Conservation (phyloP, 1,140 invertebrate genomes). For the Helicorthomorpha holstii region DNA sequence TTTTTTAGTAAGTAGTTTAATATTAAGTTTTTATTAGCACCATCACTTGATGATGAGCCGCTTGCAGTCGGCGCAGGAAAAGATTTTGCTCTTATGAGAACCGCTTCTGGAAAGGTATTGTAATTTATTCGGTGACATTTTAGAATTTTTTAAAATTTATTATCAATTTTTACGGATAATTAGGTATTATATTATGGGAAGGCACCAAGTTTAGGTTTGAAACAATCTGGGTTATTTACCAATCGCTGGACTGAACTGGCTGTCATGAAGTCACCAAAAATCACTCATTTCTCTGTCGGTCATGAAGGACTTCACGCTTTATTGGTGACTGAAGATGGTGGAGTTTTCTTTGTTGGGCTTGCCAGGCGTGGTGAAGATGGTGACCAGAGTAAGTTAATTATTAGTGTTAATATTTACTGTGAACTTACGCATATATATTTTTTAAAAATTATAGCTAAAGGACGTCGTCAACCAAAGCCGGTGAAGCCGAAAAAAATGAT, state of each 20-base stretch:
- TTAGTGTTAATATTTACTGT: neutral
- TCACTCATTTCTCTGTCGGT: slow-evolving; percentile 64
- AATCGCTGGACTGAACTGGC: slow-evolving; percentile 57
- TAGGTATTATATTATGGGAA: slow-evolving; percentile 62
- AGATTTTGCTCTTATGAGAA: slow-evolving; percentile 65
- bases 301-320: slow-evolving; percentile 85
- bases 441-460: slow-evolving; percentile 37
- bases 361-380: slow-evolving; percentile 87
- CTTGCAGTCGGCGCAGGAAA: slow-evolving; percentile 51
- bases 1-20: neutral
- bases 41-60: slow-evolving; percentile 49
- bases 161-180: slow-evolving; percentile 12
- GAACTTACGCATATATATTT: neutral
- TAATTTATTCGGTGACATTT: neutral
- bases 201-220: slow-evolving; percentile 51
- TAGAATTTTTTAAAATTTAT: too few species aligned
- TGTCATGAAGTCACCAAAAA: slow-evolving; percentile 54
- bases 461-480: slow-evolving; percentile 68
- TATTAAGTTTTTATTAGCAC: slow-evolving; percentile 16
- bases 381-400: slow-evolving; percentile 36
- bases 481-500: slow-evolving; percentile 82
- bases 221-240: slow-evolving; percentile 35
- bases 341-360: slow-evolving; percentile 69
- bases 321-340: slow-evolving; percentile 73
- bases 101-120: slow-evolving; percentile 52